Conservation (phyloP, 53 echinoderm and acorn worm genomes). For the Zoroaster sp. region DNA sequence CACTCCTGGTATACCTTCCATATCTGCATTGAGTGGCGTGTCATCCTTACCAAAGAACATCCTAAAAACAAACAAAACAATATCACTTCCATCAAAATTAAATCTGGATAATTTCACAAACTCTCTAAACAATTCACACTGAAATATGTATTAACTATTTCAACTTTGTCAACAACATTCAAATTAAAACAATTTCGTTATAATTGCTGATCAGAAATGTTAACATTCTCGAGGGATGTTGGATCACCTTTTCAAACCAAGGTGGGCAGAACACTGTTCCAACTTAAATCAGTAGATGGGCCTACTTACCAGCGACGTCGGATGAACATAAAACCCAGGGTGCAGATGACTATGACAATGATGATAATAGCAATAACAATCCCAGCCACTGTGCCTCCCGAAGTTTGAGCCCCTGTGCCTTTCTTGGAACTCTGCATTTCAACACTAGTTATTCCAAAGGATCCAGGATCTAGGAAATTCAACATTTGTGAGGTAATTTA, state of each 20-base stretch:
- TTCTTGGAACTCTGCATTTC: slow-evolving; percentile 35
- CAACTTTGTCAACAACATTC: too few species aligned
- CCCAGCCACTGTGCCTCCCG: slow-evolving; percentile 66
- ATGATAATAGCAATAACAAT: slow-evolving; percentile 75
- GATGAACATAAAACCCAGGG: slow-evolving; percentile 55
- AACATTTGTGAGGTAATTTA: too few species aligned
- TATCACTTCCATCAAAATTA: not conserved
- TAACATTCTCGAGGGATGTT: too few species aligned
- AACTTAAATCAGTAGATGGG: too few species aligned
- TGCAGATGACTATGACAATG: slow-evolving; percentile 52
- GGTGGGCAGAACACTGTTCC: too few species aligned
- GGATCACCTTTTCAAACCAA: too few species aligned
- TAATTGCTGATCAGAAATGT: too few species aligned
- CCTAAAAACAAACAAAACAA: not conserved
- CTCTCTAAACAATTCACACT: too few species aligned
- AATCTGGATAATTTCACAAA: not conserved
- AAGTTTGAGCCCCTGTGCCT: slow-evolving; percentile 39
- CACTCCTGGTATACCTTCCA: slow-evolving; percentile 65
- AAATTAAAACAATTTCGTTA: too few species aligned
- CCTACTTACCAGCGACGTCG: slow-evolving; percentile 68
- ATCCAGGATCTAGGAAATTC: slow-evolving; percentile 36
- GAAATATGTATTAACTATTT: too few species aligned
- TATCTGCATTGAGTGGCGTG: slow-evolving; percentile 82
- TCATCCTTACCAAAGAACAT: slow-evolving; percentile 67
- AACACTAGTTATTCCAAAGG: slow-evolving; percentile 49